These are phyloP conservation scores for Pinna nobilis DNA, from an alignment of 1,140 invertebrate species.

Conservation along the genomic window DNA sequence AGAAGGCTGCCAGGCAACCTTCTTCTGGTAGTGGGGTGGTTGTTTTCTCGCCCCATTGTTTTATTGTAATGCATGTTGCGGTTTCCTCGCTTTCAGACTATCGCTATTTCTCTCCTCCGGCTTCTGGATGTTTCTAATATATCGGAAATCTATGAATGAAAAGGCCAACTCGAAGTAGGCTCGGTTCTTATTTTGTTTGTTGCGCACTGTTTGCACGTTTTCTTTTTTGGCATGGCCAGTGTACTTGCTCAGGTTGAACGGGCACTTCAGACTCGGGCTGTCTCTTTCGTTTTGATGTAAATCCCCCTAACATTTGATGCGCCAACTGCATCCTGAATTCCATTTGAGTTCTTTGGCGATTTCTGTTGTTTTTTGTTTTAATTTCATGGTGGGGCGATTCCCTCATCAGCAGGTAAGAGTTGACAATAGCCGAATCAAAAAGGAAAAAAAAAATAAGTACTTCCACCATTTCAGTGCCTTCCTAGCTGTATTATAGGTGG, in stretches of 20 bases:
- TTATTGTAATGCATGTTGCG: too few relatives aligned
- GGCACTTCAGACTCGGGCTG: not conserved
- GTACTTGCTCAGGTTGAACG: not conserved
- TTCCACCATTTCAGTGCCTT: too few relatives aligned
- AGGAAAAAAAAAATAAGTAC: too few relatives aligned
- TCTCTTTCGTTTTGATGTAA: not conserved
- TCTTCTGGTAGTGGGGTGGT: too few relatives aligned
- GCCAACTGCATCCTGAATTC: not conserved
- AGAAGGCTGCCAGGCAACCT: too few relatives aligned
- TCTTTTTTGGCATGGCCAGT: not conserved
- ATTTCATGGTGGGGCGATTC: not conserved
- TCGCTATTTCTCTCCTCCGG: too few relatives aligned
- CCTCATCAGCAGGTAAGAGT: not conserved
- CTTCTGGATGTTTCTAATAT: too few relatives aligned
- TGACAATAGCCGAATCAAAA: not conserved
- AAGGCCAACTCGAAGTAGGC: not conserved
- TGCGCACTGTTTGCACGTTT: not conserved
- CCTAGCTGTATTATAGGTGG: too few relatives aligned
- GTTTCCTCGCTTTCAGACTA: too few relatives aligned
- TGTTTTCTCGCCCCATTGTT: too few relatives aligned
- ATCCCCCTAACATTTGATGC: not conserved
- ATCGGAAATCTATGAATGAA: too few relatives aligned
- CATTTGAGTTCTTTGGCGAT: not conserved
- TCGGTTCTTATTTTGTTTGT: not conserved
- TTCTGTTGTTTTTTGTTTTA: conserved; percentile 2